Base-by-base conservation (phyloP, 2,113 vertebrate species). In the Phalacrocorax brasilianus region DNA sequence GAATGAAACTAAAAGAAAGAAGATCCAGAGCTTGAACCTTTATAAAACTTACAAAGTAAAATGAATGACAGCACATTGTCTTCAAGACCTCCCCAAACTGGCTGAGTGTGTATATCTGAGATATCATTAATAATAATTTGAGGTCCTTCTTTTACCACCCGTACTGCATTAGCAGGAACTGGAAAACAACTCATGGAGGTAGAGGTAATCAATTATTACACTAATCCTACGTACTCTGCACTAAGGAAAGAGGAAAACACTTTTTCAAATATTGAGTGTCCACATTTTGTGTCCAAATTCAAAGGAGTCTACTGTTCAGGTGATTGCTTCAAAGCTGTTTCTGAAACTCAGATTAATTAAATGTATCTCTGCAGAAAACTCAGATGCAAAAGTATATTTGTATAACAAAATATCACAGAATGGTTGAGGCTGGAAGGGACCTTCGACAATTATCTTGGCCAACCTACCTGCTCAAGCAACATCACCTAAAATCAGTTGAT, bases 11-110 rank as follows among this genome's bases (percentile, higher is more conserved):
- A 70, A 80, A 81, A 74, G 56, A 89, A 88, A 88, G 63, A 76
- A 35, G 15, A 85, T 83, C 30, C 63, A 72, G 56, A 71, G 3
- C 26, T 84, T 85, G 66, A 88, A 79, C 94, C 6, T 75, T 90
- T 91, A 79, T 62, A 88, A 81, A 93, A 85, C 27, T 68, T 62
- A 72, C 13, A 59, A 76, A 93, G 17, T 53, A 93, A 96, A 95
- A 95, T 74, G 27, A 89, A 72, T 59, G 40, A 52, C 22, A 58
- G 6, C 16, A 32, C 0, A 0, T 90, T 95, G 96, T 87, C n/a
- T 85, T 35, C 56, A 56, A 38, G 8, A 83, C 14, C 47, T 78
- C 24, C 45, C 45, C 72, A 91, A 38, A 91, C 27, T 63, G 44
- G 13, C 13, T 71, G 40, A 79, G 71, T 27, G 7, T 66, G 20